A percentile compares a stretch with the other conserved stretches of the same genome.
These are phyloP conservation scores for Machimus rusticus DNA, from an alignment of 2,888 invertebrate genomes.

Conservation along the genomic window DNA sequence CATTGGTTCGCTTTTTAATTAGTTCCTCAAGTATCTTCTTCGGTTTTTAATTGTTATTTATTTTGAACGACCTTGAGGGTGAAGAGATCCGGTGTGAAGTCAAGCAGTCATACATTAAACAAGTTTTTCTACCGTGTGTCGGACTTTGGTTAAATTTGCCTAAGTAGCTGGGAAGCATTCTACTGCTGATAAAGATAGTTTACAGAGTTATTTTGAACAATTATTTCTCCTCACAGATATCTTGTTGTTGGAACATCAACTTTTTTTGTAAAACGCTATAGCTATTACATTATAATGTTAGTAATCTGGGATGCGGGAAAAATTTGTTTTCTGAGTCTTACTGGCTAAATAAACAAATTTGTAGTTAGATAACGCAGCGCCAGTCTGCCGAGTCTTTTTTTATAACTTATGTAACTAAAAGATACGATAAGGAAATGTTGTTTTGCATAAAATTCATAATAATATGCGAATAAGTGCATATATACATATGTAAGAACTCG, in stretches of 20 bases:
- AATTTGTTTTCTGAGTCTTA: background rate
- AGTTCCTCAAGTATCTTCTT: background rate
- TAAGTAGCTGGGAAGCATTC: background rate
- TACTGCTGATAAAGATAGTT: background rate
- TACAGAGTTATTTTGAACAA: background rate
- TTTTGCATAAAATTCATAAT: no score
- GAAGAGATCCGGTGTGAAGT: background rate
- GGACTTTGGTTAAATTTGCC: background rate
- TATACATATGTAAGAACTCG: no score
- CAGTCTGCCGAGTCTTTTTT: background rate
- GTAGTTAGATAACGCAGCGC: background rate
- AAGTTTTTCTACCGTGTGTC: background rate
- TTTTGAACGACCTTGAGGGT: background rate
- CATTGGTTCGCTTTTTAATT: background rate
- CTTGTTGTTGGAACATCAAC: background rate
- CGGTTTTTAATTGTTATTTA: background rate
- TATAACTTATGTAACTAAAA: background rate
- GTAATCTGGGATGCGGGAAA: background rate
- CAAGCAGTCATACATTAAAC: background rate
- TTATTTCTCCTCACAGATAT: background rate
- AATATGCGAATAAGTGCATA: no score
- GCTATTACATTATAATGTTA: background rate
- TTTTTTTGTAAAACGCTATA: background rate
- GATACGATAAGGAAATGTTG: no score
- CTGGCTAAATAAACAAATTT: background rate